These are phyloP conservation scores for Diorhabda elongata DNA, from an alignment of 1,140 invertebrate genomes.

Conservation along the genomic window DNA sequence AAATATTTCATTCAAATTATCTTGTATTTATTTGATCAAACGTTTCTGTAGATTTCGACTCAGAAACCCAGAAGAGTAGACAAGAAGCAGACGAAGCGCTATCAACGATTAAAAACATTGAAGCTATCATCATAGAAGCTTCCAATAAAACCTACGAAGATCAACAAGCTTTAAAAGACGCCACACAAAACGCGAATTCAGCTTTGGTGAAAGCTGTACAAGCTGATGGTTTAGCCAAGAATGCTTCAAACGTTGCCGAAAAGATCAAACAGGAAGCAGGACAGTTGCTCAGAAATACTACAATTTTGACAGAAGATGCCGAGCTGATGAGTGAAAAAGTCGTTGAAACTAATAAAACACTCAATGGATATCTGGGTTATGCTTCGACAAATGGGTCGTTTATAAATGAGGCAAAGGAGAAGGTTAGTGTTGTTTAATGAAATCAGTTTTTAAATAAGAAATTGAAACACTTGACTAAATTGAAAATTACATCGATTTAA, in stretches of 20 bases:
- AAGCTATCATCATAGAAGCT: conserved; percentile 53
- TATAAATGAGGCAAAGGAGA: conserved; percentile 67
- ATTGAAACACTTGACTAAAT: too few relatives aligned
- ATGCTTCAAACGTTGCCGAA: conserved; percentile 72
- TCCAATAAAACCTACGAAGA: conserved; percentile 63
- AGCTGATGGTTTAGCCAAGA: conserved; percentile 66
- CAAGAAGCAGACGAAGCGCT: conserved; percentile 62
- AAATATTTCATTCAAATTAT: too few relatives aligned
- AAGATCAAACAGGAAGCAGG: conserved; percentile 71
- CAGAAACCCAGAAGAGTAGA: conserved; percentile 77
- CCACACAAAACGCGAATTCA: conserved; percentile 71
- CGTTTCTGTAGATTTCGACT: conserved; percentile 72
- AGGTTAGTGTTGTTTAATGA: conserved; percentile 44
- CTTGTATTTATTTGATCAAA: too few relatives aligned
- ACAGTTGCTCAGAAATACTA: conserved; percentile 68
- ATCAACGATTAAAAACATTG: conserved; percentile 56
- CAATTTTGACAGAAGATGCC: conserved; percentile 70
- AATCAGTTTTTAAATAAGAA: too few relatives aligned
- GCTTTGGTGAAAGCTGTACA: conserved; percentile 71
- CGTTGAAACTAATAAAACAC: conserved; percentile 62
- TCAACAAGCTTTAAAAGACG: conserved; percentile 65
- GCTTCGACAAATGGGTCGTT: conserved; percentile 68
- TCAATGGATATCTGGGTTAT: conserved; percentile 66
- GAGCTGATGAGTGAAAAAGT: conserved; percentile 68
- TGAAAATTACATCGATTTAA: background rate